Percentiles rank a stretch among this genome's conserved stretches.
Evolutionary conservation across 2,888 invertebrate species (phyloP).

Genomic region (Strigamia crassipes): DNA sequence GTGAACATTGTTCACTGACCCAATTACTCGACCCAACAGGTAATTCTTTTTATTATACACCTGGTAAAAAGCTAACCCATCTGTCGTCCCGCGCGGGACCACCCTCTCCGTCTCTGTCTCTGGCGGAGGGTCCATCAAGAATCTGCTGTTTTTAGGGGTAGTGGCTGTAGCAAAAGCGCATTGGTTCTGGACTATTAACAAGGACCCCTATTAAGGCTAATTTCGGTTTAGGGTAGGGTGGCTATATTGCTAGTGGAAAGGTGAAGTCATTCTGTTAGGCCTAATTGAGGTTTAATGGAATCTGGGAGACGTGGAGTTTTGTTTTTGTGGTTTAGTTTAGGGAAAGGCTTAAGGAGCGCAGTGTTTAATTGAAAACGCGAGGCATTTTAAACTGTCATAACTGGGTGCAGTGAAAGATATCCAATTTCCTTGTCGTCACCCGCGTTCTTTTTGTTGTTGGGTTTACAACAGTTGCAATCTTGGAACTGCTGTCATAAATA

Average conservation of each 20-base stretch:
- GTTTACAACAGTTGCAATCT: conserved; percentile 23
- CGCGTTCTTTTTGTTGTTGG: conserved; percentile 3
- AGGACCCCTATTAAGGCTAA: conserved; percentile 18
- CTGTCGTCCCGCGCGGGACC: background rate
- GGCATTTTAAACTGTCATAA: background rate
- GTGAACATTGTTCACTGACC: conserved; percentile 34
- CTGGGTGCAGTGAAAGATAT: background rate
- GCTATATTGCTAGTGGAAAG: background rate
- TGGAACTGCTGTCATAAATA: conserved; percentile 28
- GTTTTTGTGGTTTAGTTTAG: background rate
- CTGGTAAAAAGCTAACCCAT: conserved; percentile 31
- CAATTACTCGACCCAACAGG: conserved; percentile 15
- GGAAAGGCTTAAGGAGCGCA: background rate
- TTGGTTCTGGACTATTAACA: conserved; percentile 35
- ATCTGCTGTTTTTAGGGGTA: conserved; percentile 22
- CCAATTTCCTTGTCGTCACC: conserved; percentile 18
- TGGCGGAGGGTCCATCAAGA: conserved; percentile 16
- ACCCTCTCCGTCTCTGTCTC: background rate
- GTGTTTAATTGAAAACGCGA: background rate
- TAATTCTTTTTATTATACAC: conserved; percentile 29
- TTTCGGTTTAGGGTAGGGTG: conserved; percentile 11
- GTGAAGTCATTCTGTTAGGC: background rate
- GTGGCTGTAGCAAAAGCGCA: conserved; percentile 26
- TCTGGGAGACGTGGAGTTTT: too few species aligned
- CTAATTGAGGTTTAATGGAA: background rate